These are phyloP conservation scores for Sylvilagus bachmani DNA, from an alignment of 2,113 vertebrate species.

Conservation along the genomic window DNA sequence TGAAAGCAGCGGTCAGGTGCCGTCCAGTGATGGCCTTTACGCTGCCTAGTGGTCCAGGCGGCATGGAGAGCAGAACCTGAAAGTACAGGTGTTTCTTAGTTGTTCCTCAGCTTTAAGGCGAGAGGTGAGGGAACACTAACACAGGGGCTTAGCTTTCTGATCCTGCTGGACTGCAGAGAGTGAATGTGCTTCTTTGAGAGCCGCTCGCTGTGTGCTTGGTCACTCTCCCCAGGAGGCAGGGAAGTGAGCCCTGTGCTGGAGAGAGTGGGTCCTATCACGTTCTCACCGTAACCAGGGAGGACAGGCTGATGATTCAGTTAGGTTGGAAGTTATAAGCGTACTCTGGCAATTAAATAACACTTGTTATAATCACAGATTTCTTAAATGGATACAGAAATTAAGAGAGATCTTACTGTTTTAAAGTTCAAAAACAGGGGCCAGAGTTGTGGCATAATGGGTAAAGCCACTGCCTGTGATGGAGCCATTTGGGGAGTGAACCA, in stretches of 20 bases:
- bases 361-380: background rate
- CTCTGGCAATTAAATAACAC: too few relatives aligned
- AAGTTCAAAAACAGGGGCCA: background rate
- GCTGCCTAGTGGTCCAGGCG: fast-evolving
- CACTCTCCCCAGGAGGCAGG: background rate
- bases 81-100: background rate
- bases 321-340: background rate
- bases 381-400: background rate
- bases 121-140: background rate
- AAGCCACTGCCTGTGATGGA: too few relatives aligned
- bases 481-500: too few relatives aligned
- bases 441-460: too few relatives aligned
- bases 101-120: background rate
- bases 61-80: fast-evolving
- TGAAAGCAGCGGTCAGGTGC: background rate
- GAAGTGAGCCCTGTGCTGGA: too few relatives aligned
- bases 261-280: too few relatives aligned
- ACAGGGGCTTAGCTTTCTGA: background rate
- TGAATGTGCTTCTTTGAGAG: background rate
- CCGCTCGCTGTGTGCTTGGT: fast-evolving
- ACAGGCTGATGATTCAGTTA: background rate
- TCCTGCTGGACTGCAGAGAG: background rate
- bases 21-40: fast-evolving
- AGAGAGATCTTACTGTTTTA: background rate
- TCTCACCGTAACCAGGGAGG: too few relatives aligned